Evolutionary conservation across 1,140 invertebrate genomes (phyloP), one percentile per base, ranked within the genome.

Genomic region (Nymphalis io): DNA sequence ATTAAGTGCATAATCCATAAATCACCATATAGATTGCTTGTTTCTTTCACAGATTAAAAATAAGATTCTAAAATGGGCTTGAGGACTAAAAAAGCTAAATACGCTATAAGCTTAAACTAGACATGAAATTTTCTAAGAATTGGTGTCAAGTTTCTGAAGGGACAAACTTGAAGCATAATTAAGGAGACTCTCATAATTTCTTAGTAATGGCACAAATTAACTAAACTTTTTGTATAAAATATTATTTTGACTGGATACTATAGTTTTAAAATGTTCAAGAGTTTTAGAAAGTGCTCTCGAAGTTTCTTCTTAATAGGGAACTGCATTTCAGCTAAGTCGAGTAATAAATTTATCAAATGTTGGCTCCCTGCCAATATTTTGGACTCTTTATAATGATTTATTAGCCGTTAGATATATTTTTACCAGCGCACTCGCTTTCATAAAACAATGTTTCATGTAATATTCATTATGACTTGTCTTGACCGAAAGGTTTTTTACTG

Each of bases 321-420:
- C 15, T 18, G 12, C 23, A 13, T 27, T 27, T 33, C 51, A 27
- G 21, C 51, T 23, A 27, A 55, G 15, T 27, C 51, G 12, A 55
- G 21, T 21, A 12, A 55, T 55, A 55, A 55, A 55, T 55, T 23
- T 55, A 55, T 55, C 51, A 55, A 55, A 15, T 8, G 21, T 16
- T 55, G 51, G 51, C 21, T 27, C 20, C 6, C 51, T 20, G 51
- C 51, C 51, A 55, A 23, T 55, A 27, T 55, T 55, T 55, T 23
- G 27, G 3, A 27, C 51, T 55, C 23, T 55, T 15, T 55, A 55
- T 55, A 13, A 55, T 55, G 21, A 55, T 55, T 55, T 27, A 55
- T 55, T 55, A 55, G n/a, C 3, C 23, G 27, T 55, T 55, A 2
- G 23, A 55, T 55, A 55, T 55, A 55, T 55, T 55, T 55, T 51